Evolutionary conservation across 1,140 invertebrate genomes (phyloP), one percentile per base, ranked within the genome.

Genomic region (Battus philenor): DNA sequence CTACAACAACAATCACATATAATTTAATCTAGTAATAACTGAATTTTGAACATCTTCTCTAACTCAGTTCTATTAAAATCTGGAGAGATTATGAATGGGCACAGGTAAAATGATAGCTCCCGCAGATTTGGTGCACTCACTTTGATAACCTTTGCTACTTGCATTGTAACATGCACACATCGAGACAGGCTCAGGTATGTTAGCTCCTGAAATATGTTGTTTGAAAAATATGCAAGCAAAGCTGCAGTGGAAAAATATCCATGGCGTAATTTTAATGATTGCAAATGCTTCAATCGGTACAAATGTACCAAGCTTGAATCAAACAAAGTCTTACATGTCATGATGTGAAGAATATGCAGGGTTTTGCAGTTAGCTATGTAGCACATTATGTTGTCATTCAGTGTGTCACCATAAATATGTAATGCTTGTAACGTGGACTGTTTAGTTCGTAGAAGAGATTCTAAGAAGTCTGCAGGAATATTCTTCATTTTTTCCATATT

Each of bases 401-500:
- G 53, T 44, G 84, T 87, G 44, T 87, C 86, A 15, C 86, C 86
- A 62, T 87, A 86, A 41, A 86, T 86, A 44, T 83, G 70, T 41
- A 87, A 57, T 24, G 84, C 78, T 65, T 66, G 66, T 8, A 87
- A 59, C 13, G 70, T 75, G 2, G 68, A 64, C 46, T 80, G 70
- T 63, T 86, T 86, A 2, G 69, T 84, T 41, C 54, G 59, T 17
- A 87, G 54, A 27, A 87, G 69, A 47, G 75, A 73, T 61, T 86
- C 83, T 12, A 87, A 59, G 45, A 87, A 87, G 32, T 80, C 73
- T 26, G 73, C 69, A 5, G 86, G 86, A 41, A 87, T 86, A 64
- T 87, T 87, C 53, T 86, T 87, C 86, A 87, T 87, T 54, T 87
- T 87, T 33, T 87, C 86, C 73, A 87, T 87, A 48, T 79, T 87